Evolutionary conservation across 2,888 invertebrate genomes (phyloP).

Genomic region (Trichacis sp.): DNA sequence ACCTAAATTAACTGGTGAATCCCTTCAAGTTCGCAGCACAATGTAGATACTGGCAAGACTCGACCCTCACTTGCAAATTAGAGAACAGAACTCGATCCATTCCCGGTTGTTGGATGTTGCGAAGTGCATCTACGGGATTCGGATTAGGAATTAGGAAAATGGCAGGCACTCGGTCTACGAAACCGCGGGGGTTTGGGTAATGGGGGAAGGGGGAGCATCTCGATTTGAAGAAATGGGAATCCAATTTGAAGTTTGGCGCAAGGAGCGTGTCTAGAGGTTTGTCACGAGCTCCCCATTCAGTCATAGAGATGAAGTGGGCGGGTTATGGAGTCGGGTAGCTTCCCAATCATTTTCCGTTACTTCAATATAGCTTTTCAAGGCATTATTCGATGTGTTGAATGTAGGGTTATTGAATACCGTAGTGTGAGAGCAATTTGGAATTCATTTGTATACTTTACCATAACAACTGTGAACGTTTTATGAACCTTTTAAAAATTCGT

Average conservation of each 20-base stretch:
- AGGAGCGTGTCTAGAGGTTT: constrained; percentile 29
- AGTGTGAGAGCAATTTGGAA: too few species aligned
- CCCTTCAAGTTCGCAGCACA: constrained; percentile 31
- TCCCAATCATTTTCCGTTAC: not conserved
- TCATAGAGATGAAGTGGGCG: constrained; percentile 46
- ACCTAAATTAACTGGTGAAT: constrained; percentile 56
- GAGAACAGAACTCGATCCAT: constrained; percentile 25
- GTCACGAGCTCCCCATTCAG: constrained; percentile 52
- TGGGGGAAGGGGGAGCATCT: constrained; percentile 28
- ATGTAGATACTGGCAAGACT: constrained; percentile 17
- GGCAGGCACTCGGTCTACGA: constrained; percentile 3
- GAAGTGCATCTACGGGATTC: constrained; percentile 2
- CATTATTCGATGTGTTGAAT: too few species aligned
- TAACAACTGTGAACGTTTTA: too few species aligned
- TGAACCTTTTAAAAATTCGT: too few species aligned
- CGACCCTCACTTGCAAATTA: constrained; percentile 48
- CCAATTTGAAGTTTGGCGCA: constrained; percentile 47
- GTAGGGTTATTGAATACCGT: too few species aligned
- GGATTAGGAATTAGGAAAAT: constrained; percentile 19
- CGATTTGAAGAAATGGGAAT: constrained; percentile 55
- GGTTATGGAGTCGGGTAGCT: not conserved
- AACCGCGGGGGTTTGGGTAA: not conserved
- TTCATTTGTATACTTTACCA: too few species aligned
- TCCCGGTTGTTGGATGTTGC: constrained; percentile 1
- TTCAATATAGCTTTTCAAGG: too few species aligned